A percentile compares a stretch with the other conserved stretches of the same genome.
Evolutionary conservation across 2,888 invertebrate species (phyloP).

Genomic region (Caenorhabditis macrosperma): DNA sequence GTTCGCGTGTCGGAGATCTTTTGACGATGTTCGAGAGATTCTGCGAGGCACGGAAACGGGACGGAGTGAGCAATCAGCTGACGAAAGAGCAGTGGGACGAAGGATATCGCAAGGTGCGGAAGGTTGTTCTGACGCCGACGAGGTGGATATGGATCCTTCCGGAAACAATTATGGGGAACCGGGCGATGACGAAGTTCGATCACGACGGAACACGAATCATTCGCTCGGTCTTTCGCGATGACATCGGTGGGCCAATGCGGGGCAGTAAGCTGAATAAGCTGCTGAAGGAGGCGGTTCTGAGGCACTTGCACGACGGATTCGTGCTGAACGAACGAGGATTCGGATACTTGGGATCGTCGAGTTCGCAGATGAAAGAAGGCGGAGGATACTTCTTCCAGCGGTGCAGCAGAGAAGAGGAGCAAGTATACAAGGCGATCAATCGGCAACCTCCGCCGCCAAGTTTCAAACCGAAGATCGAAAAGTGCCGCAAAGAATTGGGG

Average conservation of each 20-base stretch:
- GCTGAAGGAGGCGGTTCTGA: conserved; percentile 53
- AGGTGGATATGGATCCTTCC: conserved; percentile 72
- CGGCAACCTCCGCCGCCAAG: not conserved
- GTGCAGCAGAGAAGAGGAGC: not conserved
- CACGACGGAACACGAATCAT: conserved; percentile 68
- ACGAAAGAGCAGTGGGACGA: conserved; percentile 21
- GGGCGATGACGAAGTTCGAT: conserved; percentile 71
- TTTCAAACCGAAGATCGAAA: conserved; percentile 30
- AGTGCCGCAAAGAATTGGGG: conserved; percentile 36
- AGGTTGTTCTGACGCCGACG: conserved; percentile 71
- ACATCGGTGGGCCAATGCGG: conserved; percentile 61
- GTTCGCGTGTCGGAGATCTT: not conserved
- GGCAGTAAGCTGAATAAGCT: conserved; percentile 34
- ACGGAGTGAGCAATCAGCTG: conserved; percentile 12
- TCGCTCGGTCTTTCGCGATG: conserved; percentile 70
- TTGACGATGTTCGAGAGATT: conserved; percentile 5
- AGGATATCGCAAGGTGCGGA: conserved; percentile 39
- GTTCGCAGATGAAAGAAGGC: conserved; percentile 78
- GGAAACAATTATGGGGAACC: conserved; percentile 78
- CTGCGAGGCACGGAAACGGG: conserved; percentile 8
- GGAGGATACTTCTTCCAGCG: conserved; percentile 74
- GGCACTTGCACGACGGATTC: conserved; percentile 64
- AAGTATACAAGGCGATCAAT: not conserved
- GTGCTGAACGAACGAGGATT: conserved; percentile 63
- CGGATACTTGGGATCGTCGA: conserved; percentile 77